phyloP scores from a whole-genome alignment of 2,888 invertebrate species.

The Netelia melanura region DNA sequence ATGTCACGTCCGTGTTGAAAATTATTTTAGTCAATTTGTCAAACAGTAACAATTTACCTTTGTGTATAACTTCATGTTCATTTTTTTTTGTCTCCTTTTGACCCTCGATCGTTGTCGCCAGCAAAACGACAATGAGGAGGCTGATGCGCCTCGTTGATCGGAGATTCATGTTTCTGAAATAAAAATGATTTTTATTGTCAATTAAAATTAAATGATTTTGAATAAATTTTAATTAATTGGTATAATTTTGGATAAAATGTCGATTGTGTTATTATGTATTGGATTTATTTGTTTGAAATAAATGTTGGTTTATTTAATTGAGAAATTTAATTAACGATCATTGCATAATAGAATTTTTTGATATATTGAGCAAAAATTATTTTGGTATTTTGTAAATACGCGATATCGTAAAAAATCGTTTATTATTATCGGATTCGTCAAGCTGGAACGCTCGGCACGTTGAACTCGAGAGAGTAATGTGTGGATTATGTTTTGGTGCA shows the following conservation, averaged over 20 bases:
- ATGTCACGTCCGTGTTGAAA: too few relatives aligned
- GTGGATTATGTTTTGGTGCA: background rate
- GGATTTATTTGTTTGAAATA: too few relatives aligned
- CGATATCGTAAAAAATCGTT: conserved; percentile 36
- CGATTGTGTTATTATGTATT: too few relatives aligned
- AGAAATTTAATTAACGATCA: background rate
- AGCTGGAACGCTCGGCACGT: conserved; percentile 37
- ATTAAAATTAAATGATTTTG: background rate
- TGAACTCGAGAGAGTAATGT: conserved; percentile 37
- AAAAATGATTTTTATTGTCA: background rate
- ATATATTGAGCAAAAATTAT: too few relatives aligned
- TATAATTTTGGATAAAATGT: background rate
- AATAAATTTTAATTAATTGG: background rate
- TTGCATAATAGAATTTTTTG: background rate
- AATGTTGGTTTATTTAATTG: too few relatives aligned
- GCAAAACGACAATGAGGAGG: conserved; percentile 35
- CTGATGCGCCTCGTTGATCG: conserved; percentile 32
- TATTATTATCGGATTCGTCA: conserved; percentile 43
- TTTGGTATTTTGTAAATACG: conserved; percentile 2
- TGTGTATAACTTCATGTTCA: background rate
- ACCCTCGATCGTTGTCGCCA: conserved; percentile 24
- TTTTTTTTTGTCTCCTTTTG: background rate
- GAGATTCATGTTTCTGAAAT: conserved; percentile 57
- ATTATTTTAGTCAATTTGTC: too few relatives aligned
- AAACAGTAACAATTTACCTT: background rate